phyloP scores from a whole-genome alignment of 2,888 invertebrate genomes.

The Leucophenga montana region DNA sequence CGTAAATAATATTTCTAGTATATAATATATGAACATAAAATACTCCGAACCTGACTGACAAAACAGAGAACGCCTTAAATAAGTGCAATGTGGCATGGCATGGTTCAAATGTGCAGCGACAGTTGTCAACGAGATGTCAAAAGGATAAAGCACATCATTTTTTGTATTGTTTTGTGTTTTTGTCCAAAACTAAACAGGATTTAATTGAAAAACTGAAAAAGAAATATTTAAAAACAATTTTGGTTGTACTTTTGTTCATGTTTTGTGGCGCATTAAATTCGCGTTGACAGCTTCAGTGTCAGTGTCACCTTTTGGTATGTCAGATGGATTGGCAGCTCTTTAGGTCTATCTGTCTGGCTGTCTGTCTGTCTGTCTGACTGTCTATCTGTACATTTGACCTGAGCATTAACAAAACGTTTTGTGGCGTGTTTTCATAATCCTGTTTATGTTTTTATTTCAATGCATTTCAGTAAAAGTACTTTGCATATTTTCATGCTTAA shows the following conservation, averaged over 20 bases:
- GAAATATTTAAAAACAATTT: conserved; percentile 9
- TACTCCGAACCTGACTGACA: no score
- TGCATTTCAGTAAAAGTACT: background rate
- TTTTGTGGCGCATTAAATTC: conserved; percentile 17
- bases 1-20: no score
- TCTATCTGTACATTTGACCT: background rate
- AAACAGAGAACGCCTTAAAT: no score
- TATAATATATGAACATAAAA: no score
- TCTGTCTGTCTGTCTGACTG: no score
- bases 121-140: conserved; percentile 19
- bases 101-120: background rate
- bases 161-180: background rate
- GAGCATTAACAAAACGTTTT: conserved; percentile 18
- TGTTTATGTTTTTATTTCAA: conserved; percentile 3
- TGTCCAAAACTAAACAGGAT: conserved; percentile 8
- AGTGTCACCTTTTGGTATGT: conserved; percentile 12
- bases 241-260: conserved; percentile 6
- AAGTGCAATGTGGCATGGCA: no score
- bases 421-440: conserved; percentile 15
- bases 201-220: conserved; percentile 22
- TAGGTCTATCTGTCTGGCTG: background rate
- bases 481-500: conserved; percentile 18
- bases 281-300: conserved; percentile 19
- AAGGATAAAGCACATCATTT: background rate
- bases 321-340: background rate